Evolutionary conservation across 2,888 invertebrate species (phyloP).

Genomic region (Morinoia aosen): DNA sequence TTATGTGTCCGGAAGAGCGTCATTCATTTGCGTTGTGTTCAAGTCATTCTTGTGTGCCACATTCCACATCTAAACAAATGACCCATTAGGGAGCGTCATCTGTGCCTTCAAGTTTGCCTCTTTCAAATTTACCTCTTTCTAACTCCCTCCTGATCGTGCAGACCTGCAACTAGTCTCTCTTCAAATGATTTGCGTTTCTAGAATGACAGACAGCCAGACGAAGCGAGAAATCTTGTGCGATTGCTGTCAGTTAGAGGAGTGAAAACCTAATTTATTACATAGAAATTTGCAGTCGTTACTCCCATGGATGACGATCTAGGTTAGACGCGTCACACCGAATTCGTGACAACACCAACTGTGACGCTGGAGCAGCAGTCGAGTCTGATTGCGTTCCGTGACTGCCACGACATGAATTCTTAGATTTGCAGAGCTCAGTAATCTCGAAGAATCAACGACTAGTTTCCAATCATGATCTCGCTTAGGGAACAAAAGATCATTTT

Average conservation of each 20-base stretch:
- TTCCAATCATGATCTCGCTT: background rate
- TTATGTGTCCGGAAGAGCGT: too few relatives aligned
- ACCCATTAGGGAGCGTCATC: background rate
- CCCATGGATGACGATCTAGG: background rate
- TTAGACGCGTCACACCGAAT: background rate
- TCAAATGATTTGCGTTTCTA: background rate
- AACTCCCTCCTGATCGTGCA: background rate
- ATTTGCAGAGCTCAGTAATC: background rate
- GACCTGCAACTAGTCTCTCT: background rate
- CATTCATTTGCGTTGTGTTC: background rate
- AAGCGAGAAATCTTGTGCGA: background rate
- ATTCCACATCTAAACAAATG: background rate
- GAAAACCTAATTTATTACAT: background rate
- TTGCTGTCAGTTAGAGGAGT: background rate
- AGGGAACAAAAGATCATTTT: background rate
- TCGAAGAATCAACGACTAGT: background rate
- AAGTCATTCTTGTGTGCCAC: background rate
- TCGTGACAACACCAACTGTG: background rate
- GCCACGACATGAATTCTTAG: background rate
- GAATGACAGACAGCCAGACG: background rate
- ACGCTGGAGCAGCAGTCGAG: background rate
- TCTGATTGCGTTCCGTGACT: background rate
- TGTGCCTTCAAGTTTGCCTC: background rate
- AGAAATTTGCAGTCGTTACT: background rate
- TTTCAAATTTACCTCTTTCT: background rate